Evolutionary conservation across 2,888 invertebrate species (phyloP).

Genomic region (Cylindroiulus punctatus): DNA sequence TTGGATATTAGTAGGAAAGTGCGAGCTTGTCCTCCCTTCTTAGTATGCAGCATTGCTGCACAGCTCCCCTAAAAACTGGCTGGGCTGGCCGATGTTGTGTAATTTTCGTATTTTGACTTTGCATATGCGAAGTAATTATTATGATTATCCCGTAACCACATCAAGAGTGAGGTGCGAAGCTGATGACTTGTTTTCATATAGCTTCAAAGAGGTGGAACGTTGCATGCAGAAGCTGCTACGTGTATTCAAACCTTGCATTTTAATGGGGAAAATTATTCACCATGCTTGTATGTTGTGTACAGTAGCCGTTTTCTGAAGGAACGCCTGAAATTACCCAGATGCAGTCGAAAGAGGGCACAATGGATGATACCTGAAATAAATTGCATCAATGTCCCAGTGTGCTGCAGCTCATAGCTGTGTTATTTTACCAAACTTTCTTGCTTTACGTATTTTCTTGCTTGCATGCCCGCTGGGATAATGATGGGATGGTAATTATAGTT

Average conservation of each 20-base stretch:
- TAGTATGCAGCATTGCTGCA: background rate
- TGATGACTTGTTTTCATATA: constrained; percentile 36
- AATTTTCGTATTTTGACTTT: constrained; percentile 2
- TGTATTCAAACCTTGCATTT: background rate
- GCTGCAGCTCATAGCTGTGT: background rate
- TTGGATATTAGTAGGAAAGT: constrained; percentile 12
- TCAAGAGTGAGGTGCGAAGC: constrained; percentile 42
- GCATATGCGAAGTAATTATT: constrained; percentile 31
- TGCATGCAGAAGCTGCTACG: background rate
- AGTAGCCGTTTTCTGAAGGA: background rate
- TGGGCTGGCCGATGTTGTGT: background rate
- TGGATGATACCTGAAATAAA: constrained; percentile 6
- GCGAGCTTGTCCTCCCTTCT: background rate
- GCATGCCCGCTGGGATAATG: constrained; percentile 29
- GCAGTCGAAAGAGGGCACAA: background rate
- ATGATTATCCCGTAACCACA: constrained; percentile 34
- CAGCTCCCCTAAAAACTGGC: background rate
- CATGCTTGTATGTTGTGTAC: background rate
- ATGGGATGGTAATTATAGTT: background rate
- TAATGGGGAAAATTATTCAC: background rate
- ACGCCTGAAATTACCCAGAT: background rate
- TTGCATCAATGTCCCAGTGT: background rate
- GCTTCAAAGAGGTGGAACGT: constrained; percentile 12
- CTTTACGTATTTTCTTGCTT: background rate
- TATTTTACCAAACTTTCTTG: background rate